A percentile compares a stretch with the other conserved stretches of the same genome.
phyloP scores from a whole-genome alignment of 2,888 invertebrate genomes.

The Watsonalla cultraria region DNA sequence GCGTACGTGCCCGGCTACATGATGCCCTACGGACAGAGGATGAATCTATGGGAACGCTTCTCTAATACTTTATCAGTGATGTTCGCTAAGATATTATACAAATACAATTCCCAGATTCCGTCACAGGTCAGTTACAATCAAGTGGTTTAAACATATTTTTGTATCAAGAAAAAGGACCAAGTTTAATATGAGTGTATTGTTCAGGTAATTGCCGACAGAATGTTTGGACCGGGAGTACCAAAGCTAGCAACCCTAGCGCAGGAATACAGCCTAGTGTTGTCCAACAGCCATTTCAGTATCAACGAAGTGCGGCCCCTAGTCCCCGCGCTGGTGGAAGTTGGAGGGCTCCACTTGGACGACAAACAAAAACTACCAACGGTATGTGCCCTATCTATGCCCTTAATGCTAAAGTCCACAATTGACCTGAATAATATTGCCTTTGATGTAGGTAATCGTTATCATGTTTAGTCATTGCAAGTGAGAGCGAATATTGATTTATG shows the following conservation, averaged over 20 bases:
- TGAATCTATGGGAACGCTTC: constrained; percentile 71
- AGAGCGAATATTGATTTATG: constrained; percentile 7
- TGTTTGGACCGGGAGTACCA: constrained; percentile 67
- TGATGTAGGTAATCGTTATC: constrained; percentile 9
- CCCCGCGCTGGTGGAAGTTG: constrained; percentile 77
- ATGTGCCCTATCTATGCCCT: constrained; percentile 17
- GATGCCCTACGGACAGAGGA: constrained; percentile 66
- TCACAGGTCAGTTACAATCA: constrained; percentile 50
- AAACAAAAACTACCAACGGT: constrained; percentile 63
- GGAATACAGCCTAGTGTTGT: constrained; percentile 74
- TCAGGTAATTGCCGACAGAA: constrained; percentile 64
- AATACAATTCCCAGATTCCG: constrained; percentile 59
- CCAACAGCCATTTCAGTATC: constrained; percentile 78
- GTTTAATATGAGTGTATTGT: constrained; percentile 9
- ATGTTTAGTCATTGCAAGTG: constrained; percentile 1
- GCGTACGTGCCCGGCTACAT: constrained; percentile 78
- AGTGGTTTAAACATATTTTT: no score
- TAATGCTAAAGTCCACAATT: constrained; percentile 7
- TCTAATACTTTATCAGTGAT: constrained; percentile 62
- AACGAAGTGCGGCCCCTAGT: constrained; percentile 76
- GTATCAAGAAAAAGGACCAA: background rate
- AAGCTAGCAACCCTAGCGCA: constrained; percentile 61
- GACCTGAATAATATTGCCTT: constrained; percentile 8
- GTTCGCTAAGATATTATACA: constrained; percentile 59
- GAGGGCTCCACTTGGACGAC: constrained; percentile 75